Evolutionary conservation across 2,113 vertebrate genomes (phyloP).

Genomic region (Hippocampus comes): DNA sequence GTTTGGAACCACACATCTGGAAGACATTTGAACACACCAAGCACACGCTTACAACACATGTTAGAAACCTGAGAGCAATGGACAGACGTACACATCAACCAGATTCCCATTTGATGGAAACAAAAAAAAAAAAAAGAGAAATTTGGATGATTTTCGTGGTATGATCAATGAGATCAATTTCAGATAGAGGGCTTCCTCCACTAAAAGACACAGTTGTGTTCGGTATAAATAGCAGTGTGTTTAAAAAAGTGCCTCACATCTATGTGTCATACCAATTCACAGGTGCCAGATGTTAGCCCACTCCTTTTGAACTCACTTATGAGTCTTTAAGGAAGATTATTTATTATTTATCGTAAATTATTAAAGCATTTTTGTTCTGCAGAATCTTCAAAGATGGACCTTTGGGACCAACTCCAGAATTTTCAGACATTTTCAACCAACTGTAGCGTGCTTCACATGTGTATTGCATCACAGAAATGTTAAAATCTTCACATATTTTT

Average conservation of each 20-base stretch:
- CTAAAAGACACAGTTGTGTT: not conserved
- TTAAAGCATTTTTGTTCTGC: too few relatives aligned
- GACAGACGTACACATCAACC: conserved; percentile 11
- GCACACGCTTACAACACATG: conserved; percentile 46
- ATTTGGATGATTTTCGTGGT: conserved; percentile 28
- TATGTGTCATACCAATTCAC: not conserved
- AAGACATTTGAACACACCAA: conserved; percentile 54
- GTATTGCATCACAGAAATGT: not conserved
- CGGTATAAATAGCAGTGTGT: not conserved
- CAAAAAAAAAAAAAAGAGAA: conserved; percentile 20
- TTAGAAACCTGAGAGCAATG: conserved; percentile 74
- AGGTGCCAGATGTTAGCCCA: not conserved
- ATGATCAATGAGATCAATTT: conserved; percentile 16
- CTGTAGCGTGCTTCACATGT: not conserved
- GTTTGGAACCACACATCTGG: conserved; percentile 62
- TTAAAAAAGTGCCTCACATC: not conserved
- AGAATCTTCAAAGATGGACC: not conserved
- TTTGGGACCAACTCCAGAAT: not conserved
- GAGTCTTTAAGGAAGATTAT: not conserved
- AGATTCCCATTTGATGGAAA: not conserved
- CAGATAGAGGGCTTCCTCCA: not conserved
- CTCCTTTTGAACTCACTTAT: not conserved
- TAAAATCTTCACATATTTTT: not conserved
- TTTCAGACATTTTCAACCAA: not conserved
- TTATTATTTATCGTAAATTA: too few relatives aligned